Evolutionary conservation across 30 jellyfish, hydroid and myxozoan genomes (phyloP).

Genomic region (Aurelia coerulea): DNA sequence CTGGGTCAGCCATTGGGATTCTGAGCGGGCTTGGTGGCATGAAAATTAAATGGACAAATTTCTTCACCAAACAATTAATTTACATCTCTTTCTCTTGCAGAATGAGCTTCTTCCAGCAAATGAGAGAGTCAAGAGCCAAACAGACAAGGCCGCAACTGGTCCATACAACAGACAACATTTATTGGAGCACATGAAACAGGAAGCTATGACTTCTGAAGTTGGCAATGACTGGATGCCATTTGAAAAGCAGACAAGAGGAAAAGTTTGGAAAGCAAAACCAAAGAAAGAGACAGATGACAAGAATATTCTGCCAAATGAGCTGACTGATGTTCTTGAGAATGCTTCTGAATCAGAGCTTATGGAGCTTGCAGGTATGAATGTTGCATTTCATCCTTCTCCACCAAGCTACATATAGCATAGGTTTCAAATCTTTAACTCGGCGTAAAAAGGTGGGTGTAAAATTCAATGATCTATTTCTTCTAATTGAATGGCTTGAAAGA

Average conservation of each 20-base stretch:
- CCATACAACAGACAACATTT: slow-evolving; percentile 80
- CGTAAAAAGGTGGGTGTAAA: neutral
- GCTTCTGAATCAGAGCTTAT: slow-evolving; percentile 94
- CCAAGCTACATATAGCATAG: too few relatives aligned
- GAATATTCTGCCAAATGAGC: slow-evolving; percentile 86
- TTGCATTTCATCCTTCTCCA: neutral
- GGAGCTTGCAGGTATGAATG: slow-evolving; percentile 86
- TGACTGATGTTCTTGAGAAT: slow-evolving; percentile 89
- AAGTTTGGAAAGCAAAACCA: slow-evolving; percentile 84
- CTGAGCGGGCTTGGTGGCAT: too few relatives aligned
- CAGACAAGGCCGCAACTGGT: slow-evolving; percentile 87
- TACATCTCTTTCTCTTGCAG: slow-evolving; percentile 17
- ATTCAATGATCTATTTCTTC: too few relatives aligned
- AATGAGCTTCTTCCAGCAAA: slow-evolving; percentile 91
- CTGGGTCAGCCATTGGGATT: too few relatives aligned
- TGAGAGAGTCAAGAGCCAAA: slow-evolving; percentile 78
- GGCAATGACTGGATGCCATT: slow-evolving; percentile 86
- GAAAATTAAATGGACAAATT: too few relatives aligned
- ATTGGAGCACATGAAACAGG: slow-evolving; percentile 82
- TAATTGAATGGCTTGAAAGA: too few relatives aligned
- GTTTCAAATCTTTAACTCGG: neutral
- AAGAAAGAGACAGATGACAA: slow-evolving; percentile 45
- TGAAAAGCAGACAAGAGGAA: slow-evolving; percentile 88
- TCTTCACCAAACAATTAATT: too few relatives aligned
- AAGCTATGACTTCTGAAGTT: slow-evolving; percentile 73